Base-by-base conservation (phyloP, 2,888 invertebrate species). In the Acleris emargana region DNA sequence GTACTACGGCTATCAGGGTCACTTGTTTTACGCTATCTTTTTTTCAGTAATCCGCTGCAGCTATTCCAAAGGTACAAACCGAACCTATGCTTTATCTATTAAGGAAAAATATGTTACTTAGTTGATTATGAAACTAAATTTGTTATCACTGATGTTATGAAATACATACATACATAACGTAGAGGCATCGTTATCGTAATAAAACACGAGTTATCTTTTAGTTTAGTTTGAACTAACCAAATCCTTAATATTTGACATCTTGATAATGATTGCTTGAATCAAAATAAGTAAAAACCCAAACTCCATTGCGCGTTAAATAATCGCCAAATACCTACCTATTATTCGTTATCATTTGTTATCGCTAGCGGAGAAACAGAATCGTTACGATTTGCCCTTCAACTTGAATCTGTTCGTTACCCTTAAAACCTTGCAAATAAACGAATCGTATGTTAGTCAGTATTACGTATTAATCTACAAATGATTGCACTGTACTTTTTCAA, bases 381-480 rank as follows among this genome's bases (percentile, higher is more conserved):
- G 43, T 58, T 47, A 47, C 54, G 58, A 17, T 54, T 47, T 54
- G 54, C 45, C 64, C 64, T 64, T 64, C 64, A 64, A 64, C 64
- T 64, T 64, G 64, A 60, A 28, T 50, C 28, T 53, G 49, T 5
- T 17, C 18, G 50, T 60, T 32, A 54, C 43, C 49, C 28, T 42
- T 11, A 13, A 5, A 13, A 17, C 22, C 28, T 53, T 18, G 47
- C 17, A 58, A 64, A 53, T 25, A 52, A 25, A 25, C 13, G 13
- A 32, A 32, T 38, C 13, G 13, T 38, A 38, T 13, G 38, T 13
- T 13, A 38, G 11, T 32, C 32, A 38, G 3, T 11, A 13, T 38
- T 13, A 38, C 9, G 25, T 25, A 25, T 25, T 6, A 25, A 25
- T 25, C 6, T 25, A 25, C 7, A 6, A 25, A 25, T 25, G 7